Evolutionary conservation across 1,140 invertebrate genomes (phyloP).

Genomic region (Arctopsyche grandis): DNA sequence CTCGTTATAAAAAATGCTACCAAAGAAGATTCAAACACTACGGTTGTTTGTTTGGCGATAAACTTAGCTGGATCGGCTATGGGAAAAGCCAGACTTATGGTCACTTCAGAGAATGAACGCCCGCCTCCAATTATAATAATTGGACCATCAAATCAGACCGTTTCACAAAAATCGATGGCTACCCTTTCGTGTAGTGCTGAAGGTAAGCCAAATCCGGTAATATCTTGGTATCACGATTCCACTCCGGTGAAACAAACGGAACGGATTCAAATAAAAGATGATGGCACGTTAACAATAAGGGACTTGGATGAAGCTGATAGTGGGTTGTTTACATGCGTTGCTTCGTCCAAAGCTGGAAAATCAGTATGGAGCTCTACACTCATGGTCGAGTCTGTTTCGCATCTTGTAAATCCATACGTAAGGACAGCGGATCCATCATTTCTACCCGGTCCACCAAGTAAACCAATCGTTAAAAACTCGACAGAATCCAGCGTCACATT

Average conservation of each 20-base stretch:
- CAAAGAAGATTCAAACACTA: conserved; percentile 72
- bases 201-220: conserved; percentile 80
- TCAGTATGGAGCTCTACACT: conserved; percentile 87
- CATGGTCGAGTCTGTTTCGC: conserved; percentile 80
- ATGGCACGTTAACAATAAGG: conserved; percentile 78
- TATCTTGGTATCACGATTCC: conserved; percentile 88
- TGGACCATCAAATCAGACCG: conserved; percentile 91
- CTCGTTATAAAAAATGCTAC: conserved; percentile 71
- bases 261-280: conserved; percentile 75
- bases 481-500: conserved; percentile 82
- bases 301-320: conserved; percentile 80
- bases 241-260: conserved; percentile 73
- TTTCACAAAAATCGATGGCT: conserved; percentile 78
- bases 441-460: conserved; percentile 80
- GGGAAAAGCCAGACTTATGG: conserved; percentile 77
- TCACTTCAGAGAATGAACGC: conserved; percentile 79
- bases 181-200: conserved; percentile 80
- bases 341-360: conserved; percentile 83
- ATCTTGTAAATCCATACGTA: conserved; percentile 87
- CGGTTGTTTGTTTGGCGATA: conserved; percentile 82
- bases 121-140: conserved; percentile 89
- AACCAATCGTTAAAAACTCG: conserved; percentile 78
- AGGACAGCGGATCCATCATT: conserved; percentile 79
- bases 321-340: conserved; percentile 85
- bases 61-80: conserved; percentile 83